Conservation (phyloP, 2,113 vertebrate genomes). For the Neotoma lepida region DNA sequence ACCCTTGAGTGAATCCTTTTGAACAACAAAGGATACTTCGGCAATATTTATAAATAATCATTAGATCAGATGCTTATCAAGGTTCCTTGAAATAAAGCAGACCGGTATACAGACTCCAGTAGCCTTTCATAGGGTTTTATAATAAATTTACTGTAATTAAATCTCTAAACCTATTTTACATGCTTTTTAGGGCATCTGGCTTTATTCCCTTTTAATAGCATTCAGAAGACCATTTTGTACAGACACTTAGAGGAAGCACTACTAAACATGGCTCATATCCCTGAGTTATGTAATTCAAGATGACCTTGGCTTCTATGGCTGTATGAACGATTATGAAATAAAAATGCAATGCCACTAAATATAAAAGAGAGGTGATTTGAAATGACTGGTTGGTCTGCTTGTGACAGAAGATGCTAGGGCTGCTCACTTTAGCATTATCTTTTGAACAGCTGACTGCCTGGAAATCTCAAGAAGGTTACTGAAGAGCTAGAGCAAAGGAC, state of each 20-base stretch:
- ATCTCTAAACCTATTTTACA: constrained; percentile 30
- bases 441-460: background rate
- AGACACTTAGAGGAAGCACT: constrained; percentile 21
- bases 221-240: constrained; percentile 49
- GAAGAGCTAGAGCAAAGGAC: background rate
- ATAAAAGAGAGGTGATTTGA: constrained; percentile 32
- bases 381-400: constrained; percentile 25
- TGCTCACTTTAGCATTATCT: constrained; percentile 34
- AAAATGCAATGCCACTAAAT: constrained; percentile 50
- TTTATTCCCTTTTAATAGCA: constrained; percentile 33
- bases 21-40: constrained; percentile 75
- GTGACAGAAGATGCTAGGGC: background rate
- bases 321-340: constrained; percentile 39
- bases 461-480: constrained; percentile 30
- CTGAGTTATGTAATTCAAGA: background rate
- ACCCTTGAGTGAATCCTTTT: constrained; percentile 75
- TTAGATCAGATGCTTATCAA: constrained; percentile 62
- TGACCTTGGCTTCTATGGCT: background rate
- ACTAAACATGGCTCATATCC: background rate
- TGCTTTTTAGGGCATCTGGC: constrained; percentile 25
- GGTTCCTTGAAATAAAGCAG: constrained; percentile 61
- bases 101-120: constrained; percentile 21
- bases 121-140: constrained; percentile 47
- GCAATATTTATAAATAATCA: constrained; percentile 77
- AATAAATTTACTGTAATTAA: constrained; percentile 35